These are phyloP conservation scores for Oxyscelio sp. DNA, from an alignment of 2,888 invertebrate species.

Conservation along the genomic window DNA sequence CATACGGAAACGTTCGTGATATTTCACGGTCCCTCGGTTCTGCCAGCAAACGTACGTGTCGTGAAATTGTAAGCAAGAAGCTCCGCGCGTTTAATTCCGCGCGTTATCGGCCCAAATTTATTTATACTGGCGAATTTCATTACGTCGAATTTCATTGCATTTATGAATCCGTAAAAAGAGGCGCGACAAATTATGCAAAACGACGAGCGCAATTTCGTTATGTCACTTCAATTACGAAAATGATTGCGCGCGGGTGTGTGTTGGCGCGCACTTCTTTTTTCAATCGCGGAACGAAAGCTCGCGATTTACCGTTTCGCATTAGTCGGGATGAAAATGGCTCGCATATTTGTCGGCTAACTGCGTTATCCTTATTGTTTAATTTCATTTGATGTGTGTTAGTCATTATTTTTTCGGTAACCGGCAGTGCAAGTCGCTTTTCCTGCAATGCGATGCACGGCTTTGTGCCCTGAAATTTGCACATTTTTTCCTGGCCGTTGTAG, in stretches of 20 bases:
- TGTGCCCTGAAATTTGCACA: too few relatives aligned
- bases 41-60: background rate
- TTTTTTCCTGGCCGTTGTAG: too few relatives aligned
- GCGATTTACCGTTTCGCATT: conserved; percentile 19
- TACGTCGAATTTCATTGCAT: conserved; percentile 11
- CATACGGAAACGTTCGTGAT: too few relatives aligned
- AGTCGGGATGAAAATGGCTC: conserved; percentile 16
- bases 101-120: conserved; percentile 24
- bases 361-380: conserved; percentile 34
- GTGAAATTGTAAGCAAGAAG: conserved; percentile 20
- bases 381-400: conserved; percentile 15
- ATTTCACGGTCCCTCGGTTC: too few relatives aligned
- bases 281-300: conserved; percentile 20
- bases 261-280: conserved; percentile 13
- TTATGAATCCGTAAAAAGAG: conserved; percentile 22
- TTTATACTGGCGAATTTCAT: conserved; percentile 11
- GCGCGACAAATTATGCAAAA: conserved; percentile 39
- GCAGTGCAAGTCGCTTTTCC: too few relatives aligned
- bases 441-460: too few relatives aligned
- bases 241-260: conserved; percentile 8
- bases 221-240: conserved; percentile 33
- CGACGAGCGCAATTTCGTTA: conserved; percentile 31
- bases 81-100: conserved; percentile 16
- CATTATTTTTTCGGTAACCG: conserved; percentile 3
- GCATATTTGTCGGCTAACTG: conserved; percentile 20